These are phyloP conservation scores for Oegoconia quadripuncta DNA, from an alignment of 2,888 invertebrate species.

Conservation along the genomic window DNA sequence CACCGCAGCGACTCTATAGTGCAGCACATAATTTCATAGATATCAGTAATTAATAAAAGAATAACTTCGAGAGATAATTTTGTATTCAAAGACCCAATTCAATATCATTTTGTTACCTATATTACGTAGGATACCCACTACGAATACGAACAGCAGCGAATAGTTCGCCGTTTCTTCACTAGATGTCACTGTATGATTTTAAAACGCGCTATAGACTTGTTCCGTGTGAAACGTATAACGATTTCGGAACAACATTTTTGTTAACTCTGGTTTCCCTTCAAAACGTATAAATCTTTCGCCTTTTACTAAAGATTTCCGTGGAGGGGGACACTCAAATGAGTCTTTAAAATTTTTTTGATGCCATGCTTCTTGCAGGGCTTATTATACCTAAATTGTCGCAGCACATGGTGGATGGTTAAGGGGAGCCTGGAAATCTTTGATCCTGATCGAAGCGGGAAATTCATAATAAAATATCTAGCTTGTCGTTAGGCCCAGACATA, in stretches of 20 bases:
- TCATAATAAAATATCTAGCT: too few species aligned
- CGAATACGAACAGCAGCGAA: too few species aligned
- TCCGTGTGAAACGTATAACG: not conserved
- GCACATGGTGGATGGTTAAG: not conserved
- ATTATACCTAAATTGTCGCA: not conserved
- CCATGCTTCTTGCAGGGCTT: slow-evolving; percentile 10
- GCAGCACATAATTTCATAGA: too few species aligned
- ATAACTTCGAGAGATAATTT: too few species aligned
- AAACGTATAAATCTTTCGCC: slow-evolving; percentile 87
- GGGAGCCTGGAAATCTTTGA: not conserved
- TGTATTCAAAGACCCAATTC: too few species aligned
- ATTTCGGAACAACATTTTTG: not conserved
- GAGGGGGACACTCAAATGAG: slow-evolving; percentile 86
- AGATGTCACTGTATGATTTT: slow-evolving; percentile 11
- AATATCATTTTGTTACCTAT: too few species aligned
- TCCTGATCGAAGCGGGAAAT: too few species aligned
- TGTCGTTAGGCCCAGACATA: too few species aligned
- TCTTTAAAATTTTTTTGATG: slow-evolving; percentile 36
- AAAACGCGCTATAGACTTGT: slow-evolving; percentile 11
- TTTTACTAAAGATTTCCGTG: slow-evolving; percentile 90
- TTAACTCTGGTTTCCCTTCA: slow-evolving; percentile 82
- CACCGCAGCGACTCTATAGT: too few species aligned
- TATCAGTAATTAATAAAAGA: too few species aligned
- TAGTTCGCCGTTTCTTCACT: not conserved
- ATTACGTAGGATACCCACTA: too few species aligned